These are phyloP conservation scores for Drosophila obscura DNA, from an alignment of 1,140 invertebrate genomes.

Conservation along the genomic window DNA sequence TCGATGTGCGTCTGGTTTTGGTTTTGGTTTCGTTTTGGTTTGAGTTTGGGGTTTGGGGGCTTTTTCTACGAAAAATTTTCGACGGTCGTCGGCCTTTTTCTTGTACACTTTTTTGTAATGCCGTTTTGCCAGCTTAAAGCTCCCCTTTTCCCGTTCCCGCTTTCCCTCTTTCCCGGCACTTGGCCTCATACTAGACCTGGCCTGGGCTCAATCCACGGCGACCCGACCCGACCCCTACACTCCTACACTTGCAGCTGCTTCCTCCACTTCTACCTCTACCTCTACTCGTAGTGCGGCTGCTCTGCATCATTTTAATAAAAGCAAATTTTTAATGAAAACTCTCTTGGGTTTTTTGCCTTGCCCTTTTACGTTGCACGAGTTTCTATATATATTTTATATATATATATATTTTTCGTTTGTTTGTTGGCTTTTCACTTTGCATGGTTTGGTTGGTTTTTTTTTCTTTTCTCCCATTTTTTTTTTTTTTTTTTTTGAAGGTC, in stretches of 20 bases:
- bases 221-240: not conserved
- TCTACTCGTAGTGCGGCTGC: no score
- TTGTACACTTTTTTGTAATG: slow-evolving; percentile 38
- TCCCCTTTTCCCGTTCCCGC: slow-evolving; percentile 8
- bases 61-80: slow-evolving; percentile 62
- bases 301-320: slow-evolving; percentile 46
- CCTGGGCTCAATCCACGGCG: no score
- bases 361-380: slow-evolving; percentile 25
- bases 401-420: slow-evolving; percentile 28
- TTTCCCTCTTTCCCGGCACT: slow-evolving; percentile 1
- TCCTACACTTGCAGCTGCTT: not conserved
- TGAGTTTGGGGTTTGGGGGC: not conserved
- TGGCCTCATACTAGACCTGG: not conserved
- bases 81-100: slow-evolving; percentile 58
- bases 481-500: slow-evolving; percentile 29
- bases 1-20: slow-evolving; percentile 80
- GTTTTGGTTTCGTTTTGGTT: slow-evolving; percentile 29
- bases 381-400: slow-evolving; percentile 8
- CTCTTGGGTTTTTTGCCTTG: slow-evolving; percentile 35
- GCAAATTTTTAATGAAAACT: slow-evolving; percentile 63
- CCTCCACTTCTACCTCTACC: slow-evolving; percentile 6
- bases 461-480: slow-evolving; percentile 25
- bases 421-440: slow-evolving; percentile 45
- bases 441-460: slow-evolving; percentile 33
- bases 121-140: slow-evolving; percentile 42